Base-by-base conservation (phyloP, 2,888 invertebrate species). In the Chymomyza amoena region DNA sequence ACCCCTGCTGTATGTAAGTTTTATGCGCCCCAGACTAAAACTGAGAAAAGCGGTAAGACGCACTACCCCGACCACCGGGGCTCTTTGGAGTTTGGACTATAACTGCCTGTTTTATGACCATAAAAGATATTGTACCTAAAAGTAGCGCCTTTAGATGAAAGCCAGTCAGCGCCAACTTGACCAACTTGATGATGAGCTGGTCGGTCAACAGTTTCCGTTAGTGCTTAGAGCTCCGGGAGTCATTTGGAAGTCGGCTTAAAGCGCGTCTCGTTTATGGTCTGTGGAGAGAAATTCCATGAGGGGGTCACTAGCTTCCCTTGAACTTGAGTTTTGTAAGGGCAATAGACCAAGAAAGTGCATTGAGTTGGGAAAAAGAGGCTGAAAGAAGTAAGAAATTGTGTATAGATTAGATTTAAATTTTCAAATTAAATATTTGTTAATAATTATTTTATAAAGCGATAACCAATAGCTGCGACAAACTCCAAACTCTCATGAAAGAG, bases 121-220 rank as follows among this genome's bases (percentile, higher is more conserved):
- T 85, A 77, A 83, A 83, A 85, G 68, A 75, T 75, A 76, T 71
- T 65, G 60, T 71, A 68, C 76, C 59, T 51, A 59, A 59, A 32
- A 20, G 16, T 39, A 67, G 57, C 67, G 64, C 64, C 61, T 76
- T 69, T 81, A 86, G 81, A 82, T 82, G 81, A 82, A 82, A 82
- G 87, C 87, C 84, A 83, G 72, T 81, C 81, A 13, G 39, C 39
- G 13, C 39, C 84, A 69, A 69, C 72, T 64, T 59, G 52, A 59
- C 57, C 39, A 45, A 45, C 39, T 45, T 45, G 39, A 45, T 45
- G 71, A 77, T 75, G 72, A 71, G 73, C 73, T 63, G 25, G 64
- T 59, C 70, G 66, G 66, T 68, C 66, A 79, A 67, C 81, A 77
- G 81, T 81, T 81, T 81, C 81, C 81, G 81, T 82, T 82, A 82